Conservation (phyloP, 2,797 vertebrate species). For the Aplochiton taeniatus region DNA sequence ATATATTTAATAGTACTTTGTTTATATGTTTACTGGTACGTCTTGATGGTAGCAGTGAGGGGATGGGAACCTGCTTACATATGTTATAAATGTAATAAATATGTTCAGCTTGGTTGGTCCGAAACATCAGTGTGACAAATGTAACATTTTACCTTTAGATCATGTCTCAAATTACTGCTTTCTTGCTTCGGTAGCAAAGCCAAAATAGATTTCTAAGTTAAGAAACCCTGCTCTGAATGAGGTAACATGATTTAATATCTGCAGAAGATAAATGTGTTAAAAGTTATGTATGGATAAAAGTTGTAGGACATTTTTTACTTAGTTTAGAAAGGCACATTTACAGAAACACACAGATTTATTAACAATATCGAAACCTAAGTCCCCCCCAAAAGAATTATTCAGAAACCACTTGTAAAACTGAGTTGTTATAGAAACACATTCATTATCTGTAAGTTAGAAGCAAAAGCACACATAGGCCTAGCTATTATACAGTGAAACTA, state of each 20-base stretch:
- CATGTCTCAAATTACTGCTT: constrained; percentile 9
- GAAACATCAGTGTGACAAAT: constrained; percentile 16
- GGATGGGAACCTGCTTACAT: constrained; percentile 9
- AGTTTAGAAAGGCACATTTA: background rate
- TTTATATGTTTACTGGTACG: constrained; percentile 41
- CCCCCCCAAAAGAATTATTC: too few relatives aligned
- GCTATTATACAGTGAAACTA: too few relatives aligned
- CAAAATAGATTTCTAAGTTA: constrained; percentile 21
- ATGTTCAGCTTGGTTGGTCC: constrained; percentile 10
- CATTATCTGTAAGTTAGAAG: too few relatives aligned
- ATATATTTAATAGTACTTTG: constrained; percentile 70
- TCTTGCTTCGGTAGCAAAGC: background rate
- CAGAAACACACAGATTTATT: too few relatives aligned
- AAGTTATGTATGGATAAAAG: background rate
- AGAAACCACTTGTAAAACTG: too few relatives aligned
- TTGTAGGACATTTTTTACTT: background rate
- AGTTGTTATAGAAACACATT: too few relatives aligned
- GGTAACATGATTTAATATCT: background rate
- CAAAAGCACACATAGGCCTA: too few relatives aligned
- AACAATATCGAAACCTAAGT: too few relatives aligned
- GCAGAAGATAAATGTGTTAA: background rate
- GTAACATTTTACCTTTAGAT: constrained; percentile 17
- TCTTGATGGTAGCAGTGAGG: constrained; percentile 17
- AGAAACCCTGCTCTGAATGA: constrained; percentile 18
- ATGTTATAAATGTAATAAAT: constrained; percentile 16